phyloP scores from a whole-genome alignment of 2,113 vertebrate species.

The Camelus dromedarius region DNA sequence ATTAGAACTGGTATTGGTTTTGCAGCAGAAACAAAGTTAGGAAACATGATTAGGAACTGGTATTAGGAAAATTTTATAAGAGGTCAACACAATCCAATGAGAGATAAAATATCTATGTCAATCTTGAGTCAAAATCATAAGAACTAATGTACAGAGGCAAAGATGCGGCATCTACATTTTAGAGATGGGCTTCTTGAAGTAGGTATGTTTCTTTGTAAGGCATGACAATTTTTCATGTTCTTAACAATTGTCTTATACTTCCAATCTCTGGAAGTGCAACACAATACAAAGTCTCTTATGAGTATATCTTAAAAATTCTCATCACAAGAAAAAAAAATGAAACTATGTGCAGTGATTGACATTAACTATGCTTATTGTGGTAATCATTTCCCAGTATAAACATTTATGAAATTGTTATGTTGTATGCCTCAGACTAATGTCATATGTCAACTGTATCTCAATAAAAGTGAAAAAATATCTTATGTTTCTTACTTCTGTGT shows the following conservation, averaged over 20 bases:
- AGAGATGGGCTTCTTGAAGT: background rate
- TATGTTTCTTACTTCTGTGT: background rate
- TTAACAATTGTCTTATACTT: background rate
- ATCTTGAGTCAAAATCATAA: background rate
- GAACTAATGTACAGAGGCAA: background rate
- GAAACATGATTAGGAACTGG: background rate
- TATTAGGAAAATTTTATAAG: background rate
- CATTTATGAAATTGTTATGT: background rate
- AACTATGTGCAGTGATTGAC: background rate
- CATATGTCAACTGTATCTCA: background rate
- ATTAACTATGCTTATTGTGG: background rate
- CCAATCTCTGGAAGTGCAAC: background rate
- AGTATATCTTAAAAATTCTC: background rate
- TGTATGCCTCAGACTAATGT: background rate
- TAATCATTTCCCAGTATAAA: background rate
- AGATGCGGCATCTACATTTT: background rate
- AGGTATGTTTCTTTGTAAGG: background rate
- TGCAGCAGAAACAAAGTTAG: background rate
- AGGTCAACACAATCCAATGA: background rate
- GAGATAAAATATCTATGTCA: background rate
- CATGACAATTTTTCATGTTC: background rate
- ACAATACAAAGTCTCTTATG: background rate
- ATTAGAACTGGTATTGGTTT: background rate
- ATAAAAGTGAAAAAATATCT: background rate
- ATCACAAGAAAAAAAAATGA: background rate